Conservation (phyloP, 2,797 vertebrate species). For the Onychomys arenicola region DNA sequence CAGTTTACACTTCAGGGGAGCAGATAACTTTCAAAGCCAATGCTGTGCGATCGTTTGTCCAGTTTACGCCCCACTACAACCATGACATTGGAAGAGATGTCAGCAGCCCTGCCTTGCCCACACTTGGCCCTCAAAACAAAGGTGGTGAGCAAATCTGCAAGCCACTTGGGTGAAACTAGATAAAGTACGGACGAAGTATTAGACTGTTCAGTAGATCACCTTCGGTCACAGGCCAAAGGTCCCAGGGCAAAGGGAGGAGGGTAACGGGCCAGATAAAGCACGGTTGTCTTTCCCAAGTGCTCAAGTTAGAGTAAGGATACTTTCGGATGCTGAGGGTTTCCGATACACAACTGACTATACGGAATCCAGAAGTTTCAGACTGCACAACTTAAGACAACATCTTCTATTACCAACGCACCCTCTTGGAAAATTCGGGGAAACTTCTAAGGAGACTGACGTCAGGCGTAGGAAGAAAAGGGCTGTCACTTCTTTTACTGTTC, state of each 20-base stretch:
- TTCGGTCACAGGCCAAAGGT: neutral
- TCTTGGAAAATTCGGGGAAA: constrained; percentile 6
- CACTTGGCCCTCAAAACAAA: neutral
- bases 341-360: neutral
- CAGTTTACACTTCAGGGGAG: neutral
- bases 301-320: neutral
- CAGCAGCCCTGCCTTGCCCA: neutral
- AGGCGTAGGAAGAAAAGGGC: neutral
- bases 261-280: neutral
- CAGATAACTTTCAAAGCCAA: neutral
- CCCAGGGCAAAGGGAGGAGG: neutral
- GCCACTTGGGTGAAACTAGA: neutral
- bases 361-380: neutral
- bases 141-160: neutral
- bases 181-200: neutral
- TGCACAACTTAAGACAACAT: neutral
- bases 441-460: neutral
- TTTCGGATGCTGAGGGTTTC: neutral
- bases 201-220: neutral
- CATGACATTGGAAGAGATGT: neutral
- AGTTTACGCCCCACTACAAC: neutral
- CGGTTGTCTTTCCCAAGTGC: neutral
- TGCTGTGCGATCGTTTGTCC: neutral
- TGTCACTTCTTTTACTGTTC: neutral
- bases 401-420: neutral